These are phyloP conservation scores for Hemistola chrysoprasaria DNA, from an alignment of 2,888 invertebrate species.

Conservation along the genomic window DNA sequence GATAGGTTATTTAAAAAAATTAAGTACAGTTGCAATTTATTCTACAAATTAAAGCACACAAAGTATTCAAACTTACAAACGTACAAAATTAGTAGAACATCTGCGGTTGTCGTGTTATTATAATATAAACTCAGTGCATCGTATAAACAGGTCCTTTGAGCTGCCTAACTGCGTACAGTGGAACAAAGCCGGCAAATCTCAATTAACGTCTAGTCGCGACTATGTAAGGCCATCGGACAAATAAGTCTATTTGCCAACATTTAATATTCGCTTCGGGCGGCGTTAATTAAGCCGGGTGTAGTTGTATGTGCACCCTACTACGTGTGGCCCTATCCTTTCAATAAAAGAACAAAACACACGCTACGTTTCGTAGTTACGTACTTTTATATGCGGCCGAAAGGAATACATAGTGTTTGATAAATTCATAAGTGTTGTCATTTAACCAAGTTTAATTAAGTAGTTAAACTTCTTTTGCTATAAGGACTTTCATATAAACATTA, in stretches of 20 bases:
- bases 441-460: no score
- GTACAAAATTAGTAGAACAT: conserved; percentile 5
- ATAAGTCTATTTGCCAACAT: conserved; percentile 71
- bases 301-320: conserved; percentile 31
- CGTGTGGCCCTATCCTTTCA: conserved; percentile 33
- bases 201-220: conserved; percentile 47
- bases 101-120: conserved; percentile 12
- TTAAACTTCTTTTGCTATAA: no score
- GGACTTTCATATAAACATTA: no score
- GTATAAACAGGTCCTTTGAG: conserved; percentile 7
- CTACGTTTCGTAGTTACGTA: conserved; percentile 15
- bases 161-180: not conserved
- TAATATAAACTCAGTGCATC: conserved; percentile 3
- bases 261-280: conserved; percentile 69
- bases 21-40: no score
- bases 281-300: conserved; percentile 64
- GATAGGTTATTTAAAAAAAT: no score
- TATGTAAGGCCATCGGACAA: conserved; percentile 49
- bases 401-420: not conserved
- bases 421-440: not conserved
- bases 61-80: no score
- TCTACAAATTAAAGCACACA: no score
- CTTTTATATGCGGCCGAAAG: conserved; percentile 1
- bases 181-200: conserved; percentile 41
- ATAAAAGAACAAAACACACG: conserved; percentile 43